These are phyloP conservation scores for Berghia stephanieae DNA, from an alignment of 1,140 invertebrate genomes.

Conservation along the genomic window DNA sequence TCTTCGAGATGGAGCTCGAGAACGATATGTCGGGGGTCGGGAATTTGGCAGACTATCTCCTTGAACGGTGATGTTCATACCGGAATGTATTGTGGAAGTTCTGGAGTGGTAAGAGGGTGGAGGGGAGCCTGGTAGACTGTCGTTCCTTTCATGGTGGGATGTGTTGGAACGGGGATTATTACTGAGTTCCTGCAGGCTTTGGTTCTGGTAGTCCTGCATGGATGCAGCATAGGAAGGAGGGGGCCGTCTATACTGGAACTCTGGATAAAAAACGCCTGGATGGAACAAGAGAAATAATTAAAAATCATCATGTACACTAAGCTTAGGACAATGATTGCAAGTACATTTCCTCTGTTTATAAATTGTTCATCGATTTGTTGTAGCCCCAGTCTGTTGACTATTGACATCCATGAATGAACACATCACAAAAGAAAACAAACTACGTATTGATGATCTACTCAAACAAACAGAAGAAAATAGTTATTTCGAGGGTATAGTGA, in stretches of 20 bases:
- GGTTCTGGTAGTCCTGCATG: constrained; percentile 63
- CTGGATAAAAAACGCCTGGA: constrained; percentile 62
- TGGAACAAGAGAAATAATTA: neutral
- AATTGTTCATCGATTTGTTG: too few species aligned
- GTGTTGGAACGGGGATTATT: constrained; percentile 29
- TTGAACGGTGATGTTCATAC: constrained; percentile 57
- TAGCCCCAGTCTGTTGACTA: too few species aligned
- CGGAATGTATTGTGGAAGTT: constrained; percentile 59
- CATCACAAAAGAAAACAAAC: too few species aligned
- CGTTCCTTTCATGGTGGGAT: constrained; percentile 40
- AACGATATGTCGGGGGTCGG: constrained; percentile 64
- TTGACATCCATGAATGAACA: too few species aligned
- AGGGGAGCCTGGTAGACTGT: constrained; percentile 60
- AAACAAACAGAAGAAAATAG: too few species aligned
- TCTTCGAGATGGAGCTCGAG: constrained; percentile 45
- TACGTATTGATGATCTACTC: too few species aligned
- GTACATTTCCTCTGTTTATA: too few species aligned
- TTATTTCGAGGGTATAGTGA: too few species aligned
- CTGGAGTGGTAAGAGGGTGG: constrained; percentile 63
- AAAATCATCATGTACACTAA: too few species aligned
- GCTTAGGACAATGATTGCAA: neutral
- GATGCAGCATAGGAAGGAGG: constrained; percentile 64
- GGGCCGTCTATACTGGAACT: constrained; percentile 62
- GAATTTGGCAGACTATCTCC: constrained; percentile 54
- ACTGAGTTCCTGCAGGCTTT: constrained; percentile 41